Conservation (phyloP, 92 coral and sea anemone species). For the Chrysogorgia sp. region DNA sequence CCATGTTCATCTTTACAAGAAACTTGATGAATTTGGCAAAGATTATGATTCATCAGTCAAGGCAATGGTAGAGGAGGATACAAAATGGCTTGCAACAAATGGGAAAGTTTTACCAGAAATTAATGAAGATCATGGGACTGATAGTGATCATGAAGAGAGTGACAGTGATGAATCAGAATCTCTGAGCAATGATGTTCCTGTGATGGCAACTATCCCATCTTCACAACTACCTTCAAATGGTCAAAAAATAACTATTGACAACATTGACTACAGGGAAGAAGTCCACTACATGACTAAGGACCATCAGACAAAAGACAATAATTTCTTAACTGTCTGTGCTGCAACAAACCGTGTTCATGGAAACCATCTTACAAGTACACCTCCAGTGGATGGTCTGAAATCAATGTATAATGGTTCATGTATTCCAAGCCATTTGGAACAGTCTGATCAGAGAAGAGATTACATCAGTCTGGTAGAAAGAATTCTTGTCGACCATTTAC, state of each 20-base stretch:
- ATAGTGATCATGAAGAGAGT: background rate
- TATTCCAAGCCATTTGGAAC: slow-evolving; percentile 51
- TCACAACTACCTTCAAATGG: slow-evolving; percentile 14
- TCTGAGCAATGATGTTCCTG: background rate
- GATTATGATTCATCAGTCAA: slow-evolving; percentile 48
- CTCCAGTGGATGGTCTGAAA: slow-evolving; percentile 59
- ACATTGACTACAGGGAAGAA: slow-evolving; percentile 39
- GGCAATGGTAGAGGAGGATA: slow-evolving; percentile 18
- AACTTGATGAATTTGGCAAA: slow-evolving; percentile 80
- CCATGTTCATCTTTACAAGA: slow-evolving; percentile 71
- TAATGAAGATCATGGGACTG: background rate
- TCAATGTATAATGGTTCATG: slow-evolving; percentile 70
- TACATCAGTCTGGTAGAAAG: slow-evolving; percentile 63
- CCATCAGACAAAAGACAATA: slow-evolving; percentile 61
- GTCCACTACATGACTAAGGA: slow-evolving; percentile 68
- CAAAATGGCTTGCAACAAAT: slow-evolving; percentile 21
- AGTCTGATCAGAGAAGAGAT: slow-evolving; percentile 45
- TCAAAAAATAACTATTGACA: slow-evolving; percentile 33
- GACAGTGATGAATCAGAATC: background rate
- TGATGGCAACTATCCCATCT: background rate
- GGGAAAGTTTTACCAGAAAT: background rate
- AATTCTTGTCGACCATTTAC: slow-evolving; percentile 32
- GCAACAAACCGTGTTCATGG: slow-evolving; percentile 69
- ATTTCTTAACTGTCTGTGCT: slow-evolving; percentile 60
- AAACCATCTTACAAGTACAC: slow-evolving; percentile 51